Base-by-base conservation (phyloP, 53 echinoderm and acorn worm species). In the Mesocentrotus franciscanus region DNA sequence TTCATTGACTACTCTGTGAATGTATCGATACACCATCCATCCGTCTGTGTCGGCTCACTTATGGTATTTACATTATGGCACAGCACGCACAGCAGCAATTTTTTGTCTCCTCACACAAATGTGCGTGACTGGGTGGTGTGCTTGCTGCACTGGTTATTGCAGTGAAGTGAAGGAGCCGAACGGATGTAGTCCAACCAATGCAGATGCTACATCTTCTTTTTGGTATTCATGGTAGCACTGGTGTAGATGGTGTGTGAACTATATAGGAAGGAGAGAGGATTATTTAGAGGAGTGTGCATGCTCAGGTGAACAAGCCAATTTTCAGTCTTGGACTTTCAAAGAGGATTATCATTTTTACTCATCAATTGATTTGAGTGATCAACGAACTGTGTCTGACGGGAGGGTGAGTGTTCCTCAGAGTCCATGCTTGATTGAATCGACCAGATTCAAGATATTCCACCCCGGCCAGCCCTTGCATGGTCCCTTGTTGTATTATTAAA, bases 11-110 rank as follows among this genome's bases (percentile, higher is more conserved):
- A 87, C 87, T 87, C 57, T 9, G 56, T 87, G 59, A 87, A 87
- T 87, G 87, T 87, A 87, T 87, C 57, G 87, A 87, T 87, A 87
- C 87, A 57, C 87, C 87, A 58, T 87, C 87, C 87, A 20, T 36
- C 74, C 39, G 87, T 58, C 84, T 84, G 39, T 49, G 39, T 84
- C 59, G 87, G 20, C 27, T 87, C 87, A 58, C 87, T 85, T 87
- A 87, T 87, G 87, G 87, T 87, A 87, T 87, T 87, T 87, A 87
- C 87, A 87, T 87, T 87, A 87, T 87, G 87, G 87, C 29, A 87
- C 57, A 58, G 87, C 58, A 87, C 87, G 87, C 58, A 87, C 59
- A 87, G 22, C 39, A 84, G 87, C 59, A 58, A 58, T 58, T 56
- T 87, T 87, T 87, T 58, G 58, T 87, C 87, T 87, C 87, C 56